Base-by-base conservation (phyloP, 2,797 vertebrate species). In the Pipistrellus kuhlii region DNA sequence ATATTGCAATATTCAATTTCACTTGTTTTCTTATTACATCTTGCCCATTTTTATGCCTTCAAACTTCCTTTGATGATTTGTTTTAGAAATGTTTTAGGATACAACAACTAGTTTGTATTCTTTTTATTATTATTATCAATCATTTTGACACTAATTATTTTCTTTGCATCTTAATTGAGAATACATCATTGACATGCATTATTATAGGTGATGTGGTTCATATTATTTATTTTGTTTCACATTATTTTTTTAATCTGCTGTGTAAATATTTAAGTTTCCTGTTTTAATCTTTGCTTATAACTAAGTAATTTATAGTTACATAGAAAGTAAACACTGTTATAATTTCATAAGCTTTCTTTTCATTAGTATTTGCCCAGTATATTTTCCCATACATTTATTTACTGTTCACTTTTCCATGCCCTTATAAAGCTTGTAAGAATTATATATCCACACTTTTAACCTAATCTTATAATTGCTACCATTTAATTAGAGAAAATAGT, bases 1-100 rank as follows among this genome's bases (percentile, higher is more conserved):
- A 57, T 46, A 76, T 32, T 64, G 1, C 11, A 83, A 91, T 5
- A 8, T 68, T 44, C 69, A 51, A 82, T 48, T 93, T 91, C 94
- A 21, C 5, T 46, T 23, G 44, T 88, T 91, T 90, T 84, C n/a
- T 41, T 30, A 72, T 66, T 76, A 66, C 0, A n/a, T 57, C 1
- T 53, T 75, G 15, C 1, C 11, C 4, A 62, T 68, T 55, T 17
- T 68, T 81, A 20, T n/a, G 3, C 23, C 20, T 78, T 55, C 5
- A 89, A 85, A 32, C 25, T n/a, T 75, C 0, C 30, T 78, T 38
- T 51, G 6, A 64, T 8, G 75, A 3, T 27, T 82, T 87, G 10
- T 73, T 66, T 88, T 53, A 85, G 9, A n/a, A 46, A 69, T 32
- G 0, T 0, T 30, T 85, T 75, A 66, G 2, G 1, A 2, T 81